Percentiles rank a stretch among this genome's conserved stretches.
Evolutionary conservation across 2,113 vertebrate species (phyloP).

Genomic region (Aythya baeri): DNA sequence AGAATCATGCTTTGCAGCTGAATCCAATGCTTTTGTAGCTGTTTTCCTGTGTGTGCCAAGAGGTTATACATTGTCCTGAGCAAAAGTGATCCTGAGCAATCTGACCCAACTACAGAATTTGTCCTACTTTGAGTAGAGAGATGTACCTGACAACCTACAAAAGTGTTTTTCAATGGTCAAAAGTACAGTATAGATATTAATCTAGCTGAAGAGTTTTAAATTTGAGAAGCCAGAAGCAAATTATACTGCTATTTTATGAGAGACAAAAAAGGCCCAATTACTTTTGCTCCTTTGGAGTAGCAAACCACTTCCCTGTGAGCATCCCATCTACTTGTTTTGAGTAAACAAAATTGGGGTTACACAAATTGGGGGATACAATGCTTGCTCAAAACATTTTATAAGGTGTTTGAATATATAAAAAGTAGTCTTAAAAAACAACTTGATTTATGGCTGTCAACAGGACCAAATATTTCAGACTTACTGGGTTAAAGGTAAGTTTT

Average conservation of each 20-base stretch:
- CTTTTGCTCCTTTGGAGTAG: neutral
- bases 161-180: neutral
- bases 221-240: neutral
- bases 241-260: neutral
- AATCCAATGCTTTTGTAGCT: neutral
- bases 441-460: neutral
- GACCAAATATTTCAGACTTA: neutral
- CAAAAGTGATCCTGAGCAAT: neutral
- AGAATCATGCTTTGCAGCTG: neutral
- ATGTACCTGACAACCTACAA: neutral
- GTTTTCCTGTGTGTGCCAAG: neutral
- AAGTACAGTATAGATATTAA: neutral
- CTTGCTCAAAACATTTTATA: neutral
- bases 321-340: neutral
- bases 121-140: neutral
- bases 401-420: neutral
- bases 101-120: neutral
- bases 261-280: neutral
- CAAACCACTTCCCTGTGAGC: neutral
- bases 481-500: neutral
- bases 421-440: neutral
- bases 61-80: neutral
- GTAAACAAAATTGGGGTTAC: neutral
- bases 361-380: neutral
- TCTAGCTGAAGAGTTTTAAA: neutral